These are phyloP conservation scores for Oeneis ivallda DNA, from an alignment of 2,888 invertebrate species.

Conservation along the genomic window DNA sequence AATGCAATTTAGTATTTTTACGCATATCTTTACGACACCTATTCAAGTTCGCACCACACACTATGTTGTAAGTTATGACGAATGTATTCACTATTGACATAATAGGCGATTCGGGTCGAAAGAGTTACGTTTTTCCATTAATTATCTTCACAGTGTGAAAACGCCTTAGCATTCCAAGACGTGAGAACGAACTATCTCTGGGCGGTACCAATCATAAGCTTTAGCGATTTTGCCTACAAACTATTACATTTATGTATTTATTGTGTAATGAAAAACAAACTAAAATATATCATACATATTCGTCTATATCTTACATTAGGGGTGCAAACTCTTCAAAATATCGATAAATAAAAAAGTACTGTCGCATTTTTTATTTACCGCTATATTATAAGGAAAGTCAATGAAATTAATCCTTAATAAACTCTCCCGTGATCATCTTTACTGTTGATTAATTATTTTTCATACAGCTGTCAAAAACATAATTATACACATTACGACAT, in stretches of 20 bases:
- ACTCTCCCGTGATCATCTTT: neutral
- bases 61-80: neutral
- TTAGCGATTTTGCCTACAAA: slow-evolving; percentile 11
- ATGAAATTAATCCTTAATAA: neutral
- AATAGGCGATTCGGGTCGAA: slow-evolving; percentile 26
- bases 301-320: too few relatives aligned
- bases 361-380: neutral
- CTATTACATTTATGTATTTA: too few relatives aligned
- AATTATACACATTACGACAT: neutral
- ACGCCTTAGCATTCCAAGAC: slow-evolving; percentile 50
- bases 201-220: slow-evolving; percentile 18
- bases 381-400: neutral
- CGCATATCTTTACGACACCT: neutral
- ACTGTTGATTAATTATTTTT: neutral
- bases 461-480: slow-evolving; percentile 2
- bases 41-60: neutral
- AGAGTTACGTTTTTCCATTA: slow-evolving; percentile 46
- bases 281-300: too few relatives aligned
- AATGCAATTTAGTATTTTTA: neutral
- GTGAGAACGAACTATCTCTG: slow-evolving; percentile 46
- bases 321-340: neutral
- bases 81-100: slow-evolving; percentile 19
- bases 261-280: neutral
- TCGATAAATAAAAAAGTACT: neutral
- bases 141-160: slow-evolving; percentile 55